Base-by-base conservation (phyloP, 2,113 vertebrate genomes). In the Syngnathus scovelli region DNA sequence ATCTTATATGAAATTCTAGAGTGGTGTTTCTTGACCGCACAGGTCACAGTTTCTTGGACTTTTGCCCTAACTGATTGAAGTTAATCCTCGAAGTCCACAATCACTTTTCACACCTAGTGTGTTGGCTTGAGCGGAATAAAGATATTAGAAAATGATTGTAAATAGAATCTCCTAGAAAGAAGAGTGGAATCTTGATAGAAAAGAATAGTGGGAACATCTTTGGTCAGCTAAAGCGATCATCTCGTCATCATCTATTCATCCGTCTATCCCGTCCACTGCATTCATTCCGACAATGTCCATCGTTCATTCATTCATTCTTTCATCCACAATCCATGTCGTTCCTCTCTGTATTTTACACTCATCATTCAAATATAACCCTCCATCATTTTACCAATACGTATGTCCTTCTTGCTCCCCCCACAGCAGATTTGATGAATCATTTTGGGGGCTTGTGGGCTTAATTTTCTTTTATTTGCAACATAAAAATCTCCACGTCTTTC, bases 401-500 rank as follows among this genome's bases (percentile, higher is more conserved):
- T 61, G 11, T 23, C n/a, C 11, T 39, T 21, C 60, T n/a, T 43
- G 38, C 38, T 19, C 60, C 27, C 37, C 16, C n/a, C 60, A 23
- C 11, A 23, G 60, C 38, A 43, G 1, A 61, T 43, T 13, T 61
- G 60, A 61, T 61, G n/a, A 61, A 39, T 11, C n/a, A 61, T 43
- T 61, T 21, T 43, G 55, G 21, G 55, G 55, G 18, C 15, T 33
- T 58, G 11, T 13, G 13, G 55, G 27, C 27, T 23, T 11, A n/a
- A 19, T 61, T 61, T 61, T 61, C 59, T 8, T 38, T 41, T 43
- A 13, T 23, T 7, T 23, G 38, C 19, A 43, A 41, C 60, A 58
- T 16, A 58, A 58, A 64, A 64, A 61, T 65, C 55, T 75, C 44
- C 39, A 9, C 39, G 44, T 51, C 23, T 75, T 46, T 68, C 18